Conservation (phyloP, 2,888 invertebrate species). For the Meliscaeva auricollis region DNA sequence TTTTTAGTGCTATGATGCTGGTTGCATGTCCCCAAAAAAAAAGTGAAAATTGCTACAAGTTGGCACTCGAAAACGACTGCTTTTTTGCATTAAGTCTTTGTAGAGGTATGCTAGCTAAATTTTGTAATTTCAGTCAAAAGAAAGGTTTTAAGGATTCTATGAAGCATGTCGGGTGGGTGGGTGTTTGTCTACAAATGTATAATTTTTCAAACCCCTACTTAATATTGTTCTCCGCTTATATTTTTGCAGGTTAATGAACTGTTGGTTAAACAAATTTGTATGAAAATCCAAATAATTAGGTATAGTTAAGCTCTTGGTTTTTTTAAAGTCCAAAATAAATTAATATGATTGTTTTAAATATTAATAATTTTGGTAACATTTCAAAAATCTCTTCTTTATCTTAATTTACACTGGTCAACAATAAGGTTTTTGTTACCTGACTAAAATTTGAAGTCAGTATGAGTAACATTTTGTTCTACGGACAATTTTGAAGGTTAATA, state of each 20-base stretch:
- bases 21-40: conserved; percentile 12
- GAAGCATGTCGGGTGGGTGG: neutral
- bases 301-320: too few relatives aligned
- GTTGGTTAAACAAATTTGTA: neutral
- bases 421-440: too few relatives aligned
- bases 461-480: too few relatives aligned
- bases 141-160: neutral
- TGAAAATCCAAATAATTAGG: neutral
- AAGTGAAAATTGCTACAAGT: conserved; percentile 29
- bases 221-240: neutral
- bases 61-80: conserved; percentile 19
- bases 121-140: conserved; percentile 31
- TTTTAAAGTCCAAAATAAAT: too few relatives aligned
- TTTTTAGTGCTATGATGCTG: neutral
- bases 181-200: too few relatives aligned
- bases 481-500: too few relatives aligned
- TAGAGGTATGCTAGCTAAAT: conserved; percentile 24
- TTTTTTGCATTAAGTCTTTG: conserved; percentile 15
- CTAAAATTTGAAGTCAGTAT: too few relatives aligned
- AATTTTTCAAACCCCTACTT: neutral
- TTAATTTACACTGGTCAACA: too few relatives aligned
- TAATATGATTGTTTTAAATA: too few relatives aligned
- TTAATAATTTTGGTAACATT: too few relatives aligned
- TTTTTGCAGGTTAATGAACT: conserved; percentile 21
- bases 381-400: too few relatives aligned